A percentile compares a stretch with the other conserved stretches of the same genome.
These are phyloP conservation scores for Silurus aristotelis DNA, from an alignment of 2,797 vertebrate species.

Conservation along the genomic window DNA sequence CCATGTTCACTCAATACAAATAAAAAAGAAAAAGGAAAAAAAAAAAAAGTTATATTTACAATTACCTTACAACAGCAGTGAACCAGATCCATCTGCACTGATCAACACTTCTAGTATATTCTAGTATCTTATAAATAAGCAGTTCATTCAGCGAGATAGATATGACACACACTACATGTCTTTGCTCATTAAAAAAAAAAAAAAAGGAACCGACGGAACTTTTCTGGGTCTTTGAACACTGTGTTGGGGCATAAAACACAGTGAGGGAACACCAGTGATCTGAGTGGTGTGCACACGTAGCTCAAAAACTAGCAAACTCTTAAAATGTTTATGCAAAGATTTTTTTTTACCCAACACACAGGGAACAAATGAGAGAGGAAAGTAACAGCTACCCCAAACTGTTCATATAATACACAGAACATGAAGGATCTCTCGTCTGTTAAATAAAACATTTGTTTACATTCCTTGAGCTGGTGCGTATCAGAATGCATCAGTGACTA, in stretches of 20 bases:
- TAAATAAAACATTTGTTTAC: conserved; percentile 58
- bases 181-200: background rate
- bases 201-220: background rate
- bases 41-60: conserved; percentile 76
- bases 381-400: conserved; percentile 43
- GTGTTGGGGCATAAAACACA: conserved; percentile 2
- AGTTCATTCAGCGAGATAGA: conserved; percentile 16
- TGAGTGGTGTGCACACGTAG: background rate
- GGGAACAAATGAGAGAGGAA: conserved; percentile 11
- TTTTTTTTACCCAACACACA: conserved; percentile 2
- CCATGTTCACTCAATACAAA: conserved; percentile 77
- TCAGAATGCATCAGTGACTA: conserved; percentile 46
- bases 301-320: conserved; percentile 36
- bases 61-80: conserved; percentile 74
- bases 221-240: background rate
- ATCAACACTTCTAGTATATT: conserved; percentile 29
- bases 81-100: conserved; percentile 50
- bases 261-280: conserved; percentile 21
- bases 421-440: conserved; percentile 33
- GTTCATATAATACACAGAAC: conserved; percentile 52
- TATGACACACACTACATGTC: conserved; percentile 1
- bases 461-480: conserved; percentile 58
- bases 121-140: conserved; percentile 35
- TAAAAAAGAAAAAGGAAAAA: background rate
- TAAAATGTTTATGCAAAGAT: conserved; percentile 22